Percentiles rank a stretch among this genome's conserved stretches.
Evolutionary conservation across 2,888 invertebrate species (phyloP).

Genomic region (Nomada goodeniana): DNA sequence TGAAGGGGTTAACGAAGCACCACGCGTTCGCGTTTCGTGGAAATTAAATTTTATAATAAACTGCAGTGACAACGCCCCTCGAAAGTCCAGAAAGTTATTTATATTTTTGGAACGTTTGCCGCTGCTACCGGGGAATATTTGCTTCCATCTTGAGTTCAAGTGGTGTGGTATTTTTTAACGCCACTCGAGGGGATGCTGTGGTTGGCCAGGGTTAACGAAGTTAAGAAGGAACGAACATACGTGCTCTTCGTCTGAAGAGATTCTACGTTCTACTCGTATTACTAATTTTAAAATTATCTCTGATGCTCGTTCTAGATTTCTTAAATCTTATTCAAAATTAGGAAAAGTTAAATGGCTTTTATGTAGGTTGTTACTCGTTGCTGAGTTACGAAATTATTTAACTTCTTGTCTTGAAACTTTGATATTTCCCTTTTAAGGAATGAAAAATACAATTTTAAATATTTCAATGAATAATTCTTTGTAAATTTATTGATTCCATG

Average conservation of each 20-base stretch:
- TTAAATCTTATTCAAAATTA: neutral
- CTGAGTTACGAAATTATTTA: no score
- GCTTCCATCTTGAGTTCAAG: slow-evolving; percentile 30
- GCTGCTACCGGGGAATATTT: slow-evolving; percentile 14
- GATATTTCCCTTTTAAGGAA: no score
- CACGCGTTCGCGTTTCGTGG: neutral
- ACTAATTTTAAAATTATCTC: slow-evolving; percentile 4
- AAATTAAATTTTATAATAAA: neutral
- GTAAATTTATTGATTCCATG: neutral
- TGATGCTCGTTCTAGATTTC: neutral
- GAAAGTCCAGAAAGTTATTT: slow-evolving; percentile 4
- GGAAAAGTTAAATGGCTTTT: neutral
- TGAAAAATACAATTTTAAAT: no score
- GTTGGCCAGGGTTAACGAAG: slow-evolving; percentile 10
- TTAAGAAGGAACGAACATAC: slow-evolving; percentile 7
- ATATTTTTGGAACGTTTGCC: slow-evolving; percentile 41
- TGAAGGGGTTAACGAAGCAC: neutral
- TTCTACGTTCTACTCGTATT: slow-evolving; percentile 9
- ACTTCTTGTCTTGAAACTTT: no score
- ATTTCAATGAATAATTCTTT: no score
- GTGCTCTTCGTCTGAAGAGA: neutral
- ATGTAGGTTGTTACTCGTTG: no score
- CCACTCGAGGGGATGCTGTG: slow-evolving; percentile 42
- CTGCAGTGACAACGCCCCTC: neutral
- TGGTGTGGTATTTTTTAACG: slow-evolving; percentile 51